Conservation (phyloP, 2,797 vertebrate genomes). For the Eulemur mongoz region DNA sequence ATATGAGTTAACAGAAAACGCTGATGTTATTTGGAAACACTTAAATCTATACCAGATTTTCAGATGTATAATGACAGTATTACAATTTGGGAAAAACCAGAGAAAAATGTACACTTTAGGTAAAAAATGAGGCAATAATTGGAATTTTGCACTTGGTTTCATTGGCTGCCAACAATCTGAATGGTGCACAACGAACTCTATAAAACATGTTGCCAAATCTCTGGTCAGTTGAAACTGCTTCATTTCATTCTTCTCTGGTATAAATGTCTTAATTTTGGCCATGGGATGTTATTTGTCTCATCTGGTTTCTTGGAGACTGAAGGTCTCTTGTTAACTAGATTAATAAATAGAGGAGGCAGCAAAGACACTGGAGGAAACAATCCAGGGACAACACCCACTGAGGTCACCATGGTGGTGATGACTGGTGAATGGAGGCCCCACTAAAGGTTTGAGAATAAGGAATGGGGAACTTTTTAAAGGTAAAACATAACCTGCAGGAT, state of each 20-base stretch:
- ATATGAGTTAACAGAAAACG: constrained; percentile 60
- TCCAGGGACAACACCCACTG: constrained; percentile 4
- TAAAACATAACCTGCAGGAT: not conserved
- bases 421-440: not conserved
- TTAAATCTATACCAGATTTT: constrained; percentile 74
- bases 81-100: constrained; percentile 57
- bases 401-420: not conserved
- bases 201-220: constrained; percentile 75
- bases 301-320: constrained; percentile 78
- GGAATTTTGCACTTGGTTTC: constrained; percentile 76
- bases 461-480: not conserved
- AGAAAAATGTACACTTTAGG: constrained; percentile 67
- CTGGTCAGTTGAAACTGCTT: constrained; percentile 65
- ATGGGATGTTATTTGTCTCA: constrained; percentile 74
- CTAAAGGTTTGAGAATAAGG: not conserved
- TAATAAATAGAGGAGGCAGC: constrained; percentile 53
- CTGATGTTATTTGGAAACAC: constrained; percentile 63
- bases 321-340: constrained; percentile 56
- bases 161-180: constrained; percentile 70
- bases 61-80: constrained; percentile 61
- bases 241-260: constrained; percentile 72
- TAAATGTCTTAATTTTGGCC: constrained; percentile 70
- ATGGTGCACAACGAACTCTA: constrained; percentile 62
- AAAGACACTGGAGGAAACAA: not conserved
- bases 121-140: constrained; percentile 77